phyloP scores from a whole-genome alignment of 2,888 invertebrate species.

The Cheilosia impressa region DNA sequence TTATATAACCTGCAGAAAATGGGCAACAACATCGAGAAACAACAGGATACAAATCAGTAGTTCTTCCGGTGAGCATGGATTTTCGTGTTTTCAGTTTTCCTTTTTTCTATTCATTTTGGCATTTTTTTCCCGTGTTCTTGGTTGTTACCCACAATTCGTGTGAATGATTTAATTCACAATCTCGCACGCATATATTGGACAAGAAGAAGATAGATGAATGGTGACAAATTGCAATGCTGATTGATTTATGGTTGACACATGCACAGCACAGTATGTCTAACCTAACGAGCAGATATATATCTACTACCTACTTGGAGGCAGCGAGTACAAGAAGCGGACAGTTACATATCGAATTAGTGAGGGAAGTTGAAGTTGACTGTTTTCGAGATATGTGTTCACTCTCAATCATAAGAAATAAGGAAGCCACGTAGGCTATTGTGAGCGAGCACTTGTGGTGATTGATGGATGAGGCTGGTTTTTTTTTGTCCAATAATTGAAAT shows the following conservation, averaged over 20 bases:
- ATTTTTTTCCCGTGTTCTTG: constrained; percentile 1
- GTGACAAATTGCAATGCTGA: constrained; percentile 71
- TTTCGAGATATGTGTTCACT: background rate
- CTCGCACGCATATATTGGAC: background rate
- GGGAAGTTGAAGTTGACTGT: background rate
- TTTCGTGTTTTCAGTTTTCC: constrained; percentile 33
- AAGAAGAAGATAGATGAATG: constrained; percentile 60
- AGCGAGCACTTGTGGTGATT: no score
- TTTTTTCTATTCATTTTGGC: constrained; percentile 21
- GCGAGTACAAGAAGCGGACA: background rate
- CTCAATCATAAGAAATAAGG: background rate
- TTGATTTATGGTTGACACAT: constrained; percentile 57
- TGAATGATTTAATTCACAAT: constrained; percentile 65
- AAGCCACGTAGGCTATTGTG: background rate
- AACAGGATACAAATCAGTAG: constrained; percentile 66
- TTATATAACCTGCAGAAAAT: background rate
- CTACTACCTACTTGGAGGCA: background rate
- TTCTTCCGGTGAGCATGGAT: constrained; percentile 51
- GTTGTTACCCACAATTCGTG: constrained; percentile 46
- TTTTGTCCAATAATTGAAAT: no score
- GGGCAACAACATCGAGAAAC: constrained; percentile 25
- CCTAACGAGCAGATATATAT: constrained; percentile 38
- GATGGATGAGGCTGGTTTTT: no score
- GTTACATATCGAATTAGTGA: constrained; percentile 8
- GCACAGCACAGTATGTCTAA: constrained; percentile 9